Percentiles rank a stretch among this genome's conserved stretches.
Evolutionary conservation across 2,113 vertebrate species (phyloP).

Genomic region (Thamnaconus septentrionalis): DNA sequence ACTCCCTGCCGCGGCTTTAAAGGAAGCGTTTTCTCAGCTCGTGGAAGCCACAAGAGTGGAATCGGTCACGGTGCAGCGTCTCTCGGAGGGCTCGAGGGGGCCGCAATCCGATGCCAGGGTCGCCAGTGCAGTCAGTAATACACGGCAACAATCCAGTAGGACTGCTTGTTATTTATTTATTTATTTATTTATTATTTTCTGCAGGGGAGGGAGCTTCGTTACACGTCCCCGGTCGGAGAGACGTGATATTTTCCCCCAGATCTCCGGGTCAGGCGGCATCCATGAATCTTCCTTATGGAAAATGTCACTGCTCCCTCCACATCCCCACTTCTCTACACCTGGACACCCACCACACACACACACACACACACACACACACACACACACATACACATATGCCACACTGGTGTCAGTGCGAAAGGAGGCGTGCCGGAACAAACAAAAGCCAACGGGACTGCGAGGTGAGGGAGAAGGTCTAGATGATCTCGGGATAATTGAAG

Average conservation of each 20-base stretch:
- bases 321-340: neutral
- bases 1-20: constrained; percentile 1
- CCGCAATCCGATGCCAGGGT: constrained; percentile 1
- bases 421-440: constrained; percentile 8
- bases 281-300: constrained; percentile 66
- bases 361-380: too few species aligned
- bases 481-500: constrained; percentile 31
- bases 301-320: constrained; percentile 36
- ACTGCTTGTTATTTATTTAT: constrained; percentile 22
- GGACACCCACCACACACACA: too few species aligned
- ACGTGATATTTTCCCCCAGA: constrained; percentile 30
- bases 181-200: too few species aligned
- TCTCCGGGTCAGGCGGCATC: constrained; percentile 47
- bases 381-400: too few species aligned
- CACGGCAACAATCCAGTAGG: constrained; percentile 10
- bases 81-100: constrained; percentile 5
- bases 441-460: constrained; percentile 16
- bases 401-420: neutral
- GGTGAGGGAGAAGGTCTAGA: constrained; percentile 28
- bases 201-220: too few species aligned
- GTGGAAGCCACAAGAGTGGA: constrained; percentile 8
- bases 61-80: constrained; percentile 3
- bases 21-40: constrained; percentile 15
- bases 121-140: constrained; percentile 20
- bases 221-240: constrained; percentile 16